Base-by-base conservation (phyloP, 2,888 invertebrate species). In the Scaptomyza tumidula region DNA sequence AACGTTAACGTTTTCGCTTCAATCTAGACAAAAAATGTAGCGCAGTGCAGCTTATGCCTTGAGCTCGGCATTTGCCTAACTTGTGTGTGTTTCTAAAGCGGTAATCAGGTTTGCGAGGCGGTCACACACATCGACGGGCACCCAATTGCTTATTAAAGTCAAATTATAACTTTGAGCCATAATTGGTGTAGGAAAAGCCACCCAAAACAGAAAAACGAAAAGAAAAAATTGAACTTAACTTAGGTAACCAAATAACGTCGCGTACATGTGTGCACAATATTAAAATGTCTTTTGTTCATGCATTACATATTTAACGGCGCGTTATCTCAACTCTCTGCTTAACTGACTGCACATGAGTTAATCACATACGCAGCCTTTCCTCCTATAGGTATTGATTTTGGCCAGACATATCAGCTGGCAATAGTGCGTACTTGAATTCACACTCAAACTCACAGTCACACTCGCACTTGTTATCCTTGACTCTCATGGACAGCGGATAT, bases 271-370 rank as follows among this genome's bases (percentile, higher is more conserved):
- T 45, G 58, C 49, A 19, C n/a, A 54, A 54, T 69, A 79, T 74
- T 56, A 67, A 73, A 77, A 77, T 83, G 84, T 77, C 81, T 59
- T 79, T 77, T 81, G 72, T 84, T 76, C 76, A 61, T 71, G 76
- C 71, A 86, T 74, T 71, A 78, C 62, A 80, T 83, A 80, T 78
- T 80, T 77, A 83, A 83, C 80, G 69, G 66, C 62, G 48, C 77
- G 70, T 86, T 83, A 84, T 86, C 86, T 84, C 71, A 79, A 79
- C 70, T 76, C 60, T 73, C 63, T 79, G 81, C 86, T 64, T 72
- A 72, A 70, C 77, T 81, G 83, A 84, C 75, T 84, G 86, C 84
- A 79, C 84, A 84, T 56, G 75, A 77, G 77, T 79, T 84, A 84
- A 86, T 86, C 84, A 84, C 86, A 79, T 80, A 75, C 73, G 68